phyloP scores from a whole-genome alignment of 1,140 invertebrate genomes.

The Drosophila quadrilineata region DNA sequence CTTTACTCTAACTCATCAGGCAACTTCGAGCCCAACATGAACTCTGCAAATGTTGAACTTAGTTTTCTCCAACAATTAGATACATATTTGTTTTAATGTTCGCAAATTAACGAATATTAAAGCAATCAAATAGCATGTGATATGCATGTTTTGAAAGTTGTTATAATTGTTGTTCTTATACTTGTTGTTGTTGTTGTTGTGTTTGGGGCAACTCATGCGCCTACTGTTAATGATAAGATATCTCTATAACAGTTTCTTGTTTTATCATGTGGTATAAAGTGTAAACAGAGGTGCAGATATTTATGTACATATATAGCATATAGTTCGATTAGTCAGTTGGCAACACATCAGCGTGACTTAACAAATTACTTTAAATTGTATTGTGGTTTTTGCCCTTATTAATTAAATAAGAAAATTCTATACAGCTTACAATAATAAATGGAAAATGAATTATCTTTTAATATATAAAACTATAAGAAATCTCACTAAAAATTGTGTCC shows the following conservation, averaged over 20 bases:
- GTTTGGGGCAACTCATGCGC: no score
- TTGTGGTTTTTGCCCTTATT: no score
- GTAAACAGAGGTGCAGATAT: not conserved
- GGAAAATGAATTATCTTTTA: no score
- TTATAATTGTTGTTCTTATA: not conserved
- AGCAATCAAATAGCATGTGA: not conserved
- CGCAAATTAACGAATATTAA: not conserved
- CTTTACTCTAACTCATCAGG: not conserved
- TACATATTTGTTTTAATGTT: not conserved
- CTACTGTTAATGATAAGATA: slow-evolving; percentile 1
- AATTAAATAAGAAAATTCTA: no score
- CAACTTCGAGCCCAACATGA: no score
- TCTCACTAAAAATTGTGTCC: slow-evolving; percentile 35
- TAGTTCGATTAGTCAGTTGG: slow-evolving; percentile 9
- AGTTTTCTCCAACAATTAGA: not conserved
- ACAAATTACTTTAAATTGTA: no score
- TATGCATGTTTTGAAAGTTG: no score
- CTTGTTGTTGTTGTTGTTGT: not conserved
- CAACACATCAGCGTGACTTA: no score
- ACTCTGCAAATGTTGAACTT: not conserved
- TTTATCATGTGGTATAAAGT: not conserved
- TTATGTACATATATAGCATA: not conserved
- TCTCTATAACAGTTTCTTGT: not conserved
- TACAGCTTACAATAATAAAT: no score
- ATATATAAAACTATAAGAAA: not conserved